Conservation (phyloP, 2,113 vertebrate genomes). For the Cygnus atratus region DNA sequence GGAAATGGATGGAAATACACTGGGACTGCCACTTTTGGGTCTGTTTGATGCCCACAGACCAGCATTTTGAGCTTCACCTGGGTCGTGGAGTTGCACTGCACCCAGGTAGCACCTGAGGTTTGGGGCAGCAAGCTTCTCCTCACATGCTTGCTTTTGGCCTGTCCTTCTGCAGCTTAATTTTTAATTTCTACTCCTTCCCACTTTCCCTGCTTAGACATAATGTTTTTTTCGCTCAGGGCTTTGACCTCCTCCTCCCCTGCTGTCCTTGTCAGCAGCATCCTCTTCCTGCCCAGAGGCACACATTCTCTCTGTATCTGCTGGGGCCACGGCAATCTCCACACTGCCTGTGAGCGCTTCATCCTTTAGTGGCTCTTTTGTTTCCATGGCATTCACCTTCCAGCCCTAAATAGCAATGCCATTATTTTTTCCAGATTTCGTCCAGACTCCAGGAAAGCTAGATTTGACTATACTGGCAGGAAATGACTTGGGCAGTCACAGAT, state of each 20-base stretch:
- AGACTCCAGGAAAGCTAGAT: conserved; percentile 48
- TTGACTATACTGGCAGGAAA: conserved; percentile 20
- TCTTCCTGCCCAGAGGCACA: background rate
- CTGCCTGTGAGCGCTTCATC: background rate
- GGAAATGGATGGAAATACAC: background rate
- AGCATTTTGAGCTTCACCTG: background rate
- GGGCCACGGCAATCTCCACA: background rate
- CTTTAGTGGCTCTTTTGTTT: conserved; percentile 24
- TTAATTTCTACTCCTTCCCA: background rate
- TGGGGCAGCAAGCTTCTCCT: background rate
- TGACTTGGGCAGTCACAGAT: rapidly evolving
- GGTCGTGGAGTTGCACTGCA: background rate
- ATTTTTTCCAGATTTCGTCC: background rate
- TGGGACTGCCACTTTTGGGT: background rate
- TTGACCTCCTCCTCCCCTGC: background rate
- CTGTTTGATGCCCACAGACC: background rate
- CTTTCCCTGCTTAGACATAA: background rate
- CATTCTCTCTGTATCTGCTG: background rate
- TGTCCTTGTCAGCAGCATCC: background rate
- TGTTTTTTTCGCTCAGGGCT: background rate
- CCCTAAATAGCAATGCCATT: background rate
- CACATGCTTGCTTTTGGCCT: background rate
- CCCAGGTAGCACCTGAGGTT: background rate
- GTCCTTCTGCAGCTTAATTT: background rate
- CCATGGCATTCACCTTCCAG: background rate